Percentiles rank a stretch among this genome's conserved stretches.
Conservation (phyloP, 2,888 invertebrate genomes). For the Apantesis nais region DNA sequence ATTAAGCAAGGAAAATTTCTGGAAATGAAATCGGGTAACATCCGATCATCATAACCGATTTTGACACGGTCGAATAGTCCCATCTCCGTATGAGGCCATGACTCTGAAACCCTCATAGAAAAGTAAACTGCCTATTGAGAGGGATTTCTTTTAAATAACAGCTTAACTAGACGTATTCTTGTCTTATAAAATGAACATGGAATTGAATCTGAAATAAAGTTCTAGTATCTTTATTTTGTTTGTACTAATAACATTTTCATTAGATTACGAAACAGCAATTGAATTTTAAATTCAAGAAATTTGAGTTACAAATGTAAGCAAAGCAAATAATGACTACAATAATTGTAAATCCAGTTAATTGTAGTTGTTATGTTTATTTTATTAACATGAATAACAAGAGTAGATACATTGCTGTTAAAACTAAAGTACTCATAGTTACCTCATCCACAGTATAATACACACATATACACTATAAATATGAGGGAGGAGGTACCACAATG, state of each 20-base stretch:
- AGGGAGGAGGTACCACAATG: conserved; percentile 47
- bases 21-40: conserved; percentile 29
- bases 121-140: conserved; percentile 12
- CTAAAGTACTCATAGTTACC: conserved; percentile 4
- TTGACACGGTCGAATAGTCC: conserved; percentile 40
- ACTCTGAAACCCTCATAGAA: conserved; percentile 17
- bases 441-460: too few relatives aligned
- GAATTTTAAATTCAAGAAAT: background rate
- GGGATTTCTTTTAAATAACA: conserved; percentile 7
- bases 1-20: conserved; percentile 32
- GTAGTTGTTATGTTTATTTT: background rate
- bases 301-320: background rate
- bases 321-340: too few relatives aligned
- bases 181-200: background rate
- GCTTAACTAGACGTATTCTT: background rate
- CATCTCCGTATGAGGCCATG: conserved; percentile 28
- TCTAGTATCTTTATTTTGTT: too few relatives aligned
- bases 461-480: conserved; percentile 31
- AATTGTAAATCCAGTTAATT: too few relatives aligned
- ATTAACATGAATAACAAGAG: background rate
- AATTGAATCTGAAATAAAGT: background rate
- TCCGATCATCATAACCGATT: conserved; percentile 41
- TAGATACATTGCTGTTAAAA: background rate
- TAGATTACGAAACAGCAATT: too few relatives aligned
- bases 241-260: too few relatives aligned